Evolutionary conservation across 1,140 invertebrate genomes (phyloP).

Genomic region (Drosophila bocqueti): DNA sequence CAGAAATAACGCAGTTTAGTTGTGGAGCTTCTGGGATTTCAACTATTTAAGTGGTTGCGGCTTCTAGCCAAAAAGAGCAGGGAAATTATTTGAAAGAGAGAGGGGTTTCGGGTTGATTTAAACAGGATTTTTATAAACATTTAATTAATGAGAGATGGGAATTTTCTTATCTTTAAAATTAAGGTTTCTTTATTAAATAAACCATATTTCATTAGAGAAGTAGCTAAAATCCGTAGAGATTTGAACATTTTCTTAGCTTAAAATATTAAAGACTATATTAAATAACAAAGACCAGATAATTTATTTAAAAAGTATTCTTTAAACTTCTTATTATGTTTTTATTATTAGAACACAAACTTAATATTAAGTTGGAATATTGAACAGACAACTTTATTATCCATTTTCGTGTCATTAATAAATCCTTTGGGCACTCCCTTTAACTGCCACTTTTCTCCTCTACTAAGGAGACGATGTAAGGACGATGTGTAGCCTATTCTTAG

Average conservation of each 20-base stretch:
- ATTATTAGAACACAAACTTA: not conserved
- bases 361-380: not conserved
- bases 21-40: not conserved
- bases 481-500: slow-evolving; percentile 14
- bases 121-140: not conserved
- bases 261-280: no score
- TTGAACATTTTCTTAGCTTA: no score
- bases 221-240: no score
- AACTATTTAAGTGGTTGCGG: not conserved
- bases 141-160: no score
- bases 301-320: not conserved
- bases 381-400: not conserved
- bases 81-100: not conserved
- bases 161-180: no score
- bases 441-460: slow-evolving; percentile 3
- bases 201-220: no score
- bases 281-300: not conserved
- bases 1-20: not conserved
- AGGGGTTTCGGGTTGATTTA: not conserved
- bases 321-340: not conserved
- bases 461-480: not conserved
- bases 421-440: not conserved
- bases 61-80: not conserved
- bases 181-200: no score
- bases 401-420: not conserved